Base-by-base conservation (phyloP, 2,888 invertebrate genomes). In the Erebia aethiops region DNA sequence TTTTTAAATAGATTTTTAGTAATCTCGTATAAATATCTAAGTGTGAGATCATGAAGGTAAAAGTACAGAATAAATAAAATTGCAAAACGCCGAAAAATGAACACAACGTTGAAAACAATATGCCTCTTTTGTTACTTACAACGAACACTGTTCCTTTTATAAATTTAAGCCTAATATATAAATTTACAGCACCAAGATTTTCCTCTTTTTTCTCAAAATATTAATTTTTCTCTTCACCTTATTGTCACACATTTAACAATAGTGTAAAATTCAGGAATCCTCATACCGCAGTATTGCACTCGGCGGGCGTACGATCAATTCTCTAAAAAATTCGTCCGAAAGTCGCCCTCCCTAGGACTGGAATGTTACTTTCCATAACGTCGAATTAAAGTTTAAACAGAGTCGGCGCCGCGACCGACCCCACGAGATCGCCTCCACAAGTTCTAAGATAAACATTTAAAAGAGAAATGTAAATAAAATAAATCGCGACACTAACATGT, bases 121-220 rank as follows among this genome's bases (percentile, higher is more conserved):
- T 89, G 93, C 92, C 93, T 92, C 92, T 89, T 90, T 87, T 85
- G 90, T 91, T 91, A 87, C 92, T 88, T 91, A 91, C 83, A 77
- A 88, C 90, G 91, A 92, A 92, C 91, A 91, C 87, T 82, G 85
- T 89, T 90, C 86, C 86, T 88, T 87, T 84, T 88, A 89, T 90
- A 87, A 88, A 90, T 92, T 93, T 92, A 93, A 92, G 92, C 92
- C 92, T 92, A 93, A 92, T 93, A 92, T 92, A 93, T 92, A 88
- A 92, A 91, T 93, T 93, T 92, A 91, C 93, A 93, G 93, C 93
- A 93, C 93, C 93, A 93, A 93, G 91, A 90, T 92, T 91, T 92
- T 90, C 89, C 86, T 90, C 90, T 89, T 76, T 67, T 91, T 91
- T 90, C 89, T 90, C 91, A 92, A 92, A 92, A 92, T 91, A 91